Conservation (phyloP, 2,797 vertebrate genomes). For the Alouatta caraya region DNA sequence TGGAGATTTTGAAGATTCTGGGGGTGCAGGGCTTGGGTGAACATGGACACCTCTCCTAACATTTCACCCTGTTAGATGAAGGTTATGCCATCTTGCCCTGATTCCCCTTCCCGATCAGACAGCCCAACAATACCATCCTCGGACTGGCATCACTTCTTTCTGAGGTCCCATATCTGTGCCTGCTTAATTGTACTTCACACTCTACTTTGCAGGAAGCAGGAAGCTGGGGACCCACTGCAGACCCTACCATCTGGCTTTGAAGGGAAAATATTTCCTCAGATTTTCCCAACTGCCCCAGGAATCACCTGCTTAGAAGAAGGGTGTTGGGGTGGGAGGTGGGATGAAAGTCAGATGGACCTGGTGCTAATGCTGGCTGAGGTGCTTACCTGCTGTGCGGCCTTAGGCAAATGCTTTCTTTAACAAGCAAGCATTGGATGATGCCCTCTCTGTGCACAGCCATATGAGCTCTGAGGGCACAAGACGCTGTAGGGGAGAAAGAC, state of each 20-base stretch:
- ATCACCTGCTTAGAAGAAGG: background rate
- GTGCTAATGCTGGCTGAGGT: background rate
- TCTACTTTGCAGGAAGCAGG: background rate
- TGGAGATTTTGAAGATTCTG: background rate
- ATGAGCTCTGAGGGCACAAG: background rate
- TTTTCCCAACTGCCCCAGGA: background rate
- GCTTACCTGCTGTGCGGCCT: background rate
- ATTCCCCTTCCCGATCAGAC: background rate
- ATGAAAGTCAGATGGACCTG: background rate
- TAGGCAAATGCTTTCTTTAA: constrained; percentile 1
- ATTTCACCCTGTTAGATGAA: background rate
- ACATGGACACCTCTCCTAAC: background rate
- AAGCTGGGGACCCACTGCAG: background rate
- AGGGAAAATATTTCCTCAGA: background rate
- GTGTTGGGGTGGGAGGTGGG: background rate
- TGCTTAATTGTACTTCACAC: background rate
- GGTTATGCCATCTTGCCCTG: background rate
- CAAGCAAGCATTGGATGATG: background rate
- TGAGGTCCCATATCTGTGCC: background rate
- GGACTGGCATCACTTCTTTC: background rate
- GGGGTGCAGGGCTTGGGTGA: background rate
- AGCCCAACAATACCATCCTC: background rate
- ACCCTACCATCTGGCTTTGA: background rate
- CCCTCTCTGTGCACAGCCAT: background rate
- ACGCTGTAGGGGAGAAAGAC: background rate